Evolutionary conservation across 1,140 invertebrate species (phyloP).

Genomic region (Pentalonia nigronervosa): DNA sequence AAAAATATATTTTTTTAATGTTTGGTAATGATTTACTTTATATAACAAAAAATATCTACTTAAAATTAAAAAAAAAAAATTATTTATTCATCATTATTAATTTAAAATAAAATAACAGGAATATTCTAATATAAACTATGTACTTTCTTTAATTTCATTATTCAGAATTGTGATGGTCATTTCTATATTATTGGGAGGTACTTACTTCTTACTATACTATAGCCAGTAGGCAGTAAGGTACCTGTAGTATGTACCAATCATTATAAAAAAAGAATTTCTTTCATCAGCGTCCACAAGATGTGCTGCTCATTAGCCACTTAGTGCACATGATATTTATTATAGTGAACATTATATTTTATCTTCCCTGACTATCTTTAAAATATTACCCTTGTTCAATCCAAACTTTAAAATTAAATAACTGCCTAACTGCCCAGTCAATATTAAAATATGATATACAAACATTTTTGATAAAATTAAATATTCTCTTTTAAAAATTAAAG

Average conservation of each 20-base stretch:
- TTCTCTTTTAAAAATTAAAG: background rate
- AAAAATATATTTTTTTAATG: too few species aligned
- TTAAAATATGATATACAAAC: background rate
- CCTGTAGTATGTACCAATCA: too few species aligned
- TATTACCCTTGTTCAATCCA: background rate
- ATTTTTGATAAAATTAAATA: slow-evolving; percentile 21
- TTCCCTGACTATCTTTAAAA: background rate
- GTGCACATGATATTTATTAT: background rate
- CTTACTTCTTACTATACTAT: too few species aligned
- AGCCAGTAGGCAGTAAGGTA: too few species aligned
- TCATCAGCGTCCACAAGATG: background rate
- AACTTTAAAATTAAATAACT: background rate
- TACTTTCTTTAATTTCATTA: too few species aligned
- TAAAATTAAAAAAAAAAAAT: background rate
- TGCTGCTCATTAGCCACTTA: background rate
- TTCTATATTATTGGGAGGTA: too few species aligned
- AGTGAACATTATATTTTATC: background rate
- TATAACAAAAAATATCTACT: too few species aligned
- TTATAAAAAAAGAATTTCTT: background rate
- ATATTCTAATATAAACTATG: too few species aligned
- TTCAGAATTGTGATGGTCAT: too few species aligned
- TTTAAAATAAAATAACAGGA: too few species aligned
- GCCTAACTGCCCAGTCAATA: background rate
- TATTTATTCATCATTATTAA: background rate
- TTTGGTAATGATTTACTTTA: too few species aligned